Conservation (phyloP, 1,140 invertebrate genomes). For the Meloidogyne chitwoodi region DNA sequence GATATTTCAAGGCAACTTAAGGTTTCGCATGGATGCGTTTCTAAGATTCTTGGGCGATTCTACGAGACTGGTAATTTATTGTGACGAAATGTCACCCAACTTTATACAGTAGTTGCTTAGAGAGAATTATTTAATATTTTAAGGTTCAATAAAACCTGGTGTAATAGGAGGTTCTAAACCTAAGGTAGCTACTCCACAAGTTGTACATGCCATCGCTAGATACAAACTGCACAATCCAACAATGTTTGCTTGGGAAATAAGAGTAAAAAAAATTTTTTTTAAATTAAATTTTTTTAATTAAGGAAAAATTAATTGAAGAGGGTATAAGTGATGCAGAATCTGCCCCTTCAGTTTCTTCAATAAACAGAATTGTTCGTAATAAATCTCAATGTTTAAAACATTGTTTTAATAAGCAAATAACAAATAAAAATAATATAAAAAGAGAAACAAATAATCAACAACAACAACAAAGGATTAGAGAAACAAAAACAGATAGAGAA, state of each 20-base stretch:
- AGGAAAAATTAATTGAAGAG: conserved; percentile 85
- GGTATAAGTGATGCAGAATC: conserved; percentile 96
- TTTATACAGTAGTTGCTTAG: no score
- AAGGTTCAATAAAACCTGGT: conserved; percentile 63
- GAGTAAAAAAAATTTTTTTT: conserved; percentile 58
- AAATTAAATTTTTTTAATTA: background rate
- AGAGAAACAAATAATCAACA: background rate
- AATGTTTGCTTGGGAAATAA: conserved; percentile 77
- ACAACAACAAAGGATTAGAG: background rate
- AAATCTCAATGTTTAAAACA: conserved; percentile 18
- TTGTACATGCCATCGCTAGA: conserved; percentile 93
- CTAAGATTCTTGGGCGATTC: conserved; percentile 78
- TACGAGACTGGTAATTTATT: conserved; percentile 73
- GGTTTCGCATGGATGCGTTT: conserved; percentile 92
- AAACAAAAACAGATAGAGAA: background rate
- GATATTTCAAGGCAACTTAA: conserved; percentile 88
- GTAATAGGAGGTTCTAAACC: conserved; percentile 98
- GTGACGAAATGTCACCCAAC: background rate
- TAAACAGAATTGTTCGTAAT: conserved; percentile 72
- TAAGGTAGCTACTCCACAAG: conserved; percentile 95
- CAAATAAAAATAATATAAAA: background rate
- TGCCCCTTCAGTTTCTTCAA: conserved; percentile 95
- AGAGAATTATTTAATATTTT: conserved; percentile 11
- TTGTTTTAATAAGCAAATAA: background rate
- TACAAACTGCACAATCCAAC: conserved; percentile 97